Evolutionary conservation across 2,113 vertebrate genomes (phyloP).

Genomic region (Nanorana parkeri): DNA sequence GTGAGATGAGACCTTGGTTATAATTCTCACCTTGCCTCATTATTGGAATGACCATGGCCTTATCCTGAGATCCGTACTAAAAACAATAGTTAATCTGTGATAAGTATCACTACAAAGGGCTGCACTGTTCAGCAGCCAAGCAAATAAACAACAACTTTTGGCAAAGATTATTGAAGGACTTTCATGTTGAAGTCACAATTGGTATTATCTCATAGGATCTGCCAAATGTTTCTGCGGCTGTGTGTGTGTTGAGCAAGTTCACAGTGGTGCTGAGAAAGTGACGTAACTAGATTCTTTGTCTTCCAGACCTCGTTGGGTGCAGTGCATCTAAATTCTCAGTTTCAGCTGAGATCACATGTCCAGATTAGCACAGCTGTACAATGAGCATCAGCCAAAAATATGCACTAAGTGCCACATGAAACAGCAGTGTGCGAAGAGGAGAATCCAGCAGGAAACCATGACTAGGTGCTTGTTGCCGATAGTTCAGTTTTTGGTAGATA

Average conservation of each 20-base stretch:
- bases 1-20: no score
- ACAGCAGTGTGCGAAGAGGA: no score
- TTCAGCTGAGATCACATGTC: neutral
- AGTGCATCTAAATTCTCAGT: neutral
- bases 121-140: neutral
- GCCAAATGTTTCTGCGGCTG: neutral
- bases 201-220: neutral
- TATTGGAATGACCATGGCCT: no score
- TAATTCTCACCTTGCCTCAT: no score
- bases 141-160: neutral
- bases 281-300: neutral
- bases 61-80: no score
- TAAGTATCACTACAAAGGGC: neutral
- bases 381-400: neutral
- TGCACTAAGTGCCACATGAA: neutral
- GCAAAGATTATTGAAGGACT: neutral
- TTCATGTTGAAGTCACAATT: neutral
- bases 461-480: no score
- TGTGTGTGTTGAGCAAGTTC: neutral
- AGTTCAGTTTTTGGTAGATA: no score
- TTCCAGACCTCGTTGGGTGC: neutral
- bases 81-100: no score
- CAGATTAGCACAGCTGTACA: neutral
- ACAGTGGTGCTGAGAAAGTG: neutral
- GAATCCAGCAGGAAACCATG: no score